phyloP scores from a whole-genome alignment of 2,113 vertebrate species.

The Sphyrna mokarran region DNA sequence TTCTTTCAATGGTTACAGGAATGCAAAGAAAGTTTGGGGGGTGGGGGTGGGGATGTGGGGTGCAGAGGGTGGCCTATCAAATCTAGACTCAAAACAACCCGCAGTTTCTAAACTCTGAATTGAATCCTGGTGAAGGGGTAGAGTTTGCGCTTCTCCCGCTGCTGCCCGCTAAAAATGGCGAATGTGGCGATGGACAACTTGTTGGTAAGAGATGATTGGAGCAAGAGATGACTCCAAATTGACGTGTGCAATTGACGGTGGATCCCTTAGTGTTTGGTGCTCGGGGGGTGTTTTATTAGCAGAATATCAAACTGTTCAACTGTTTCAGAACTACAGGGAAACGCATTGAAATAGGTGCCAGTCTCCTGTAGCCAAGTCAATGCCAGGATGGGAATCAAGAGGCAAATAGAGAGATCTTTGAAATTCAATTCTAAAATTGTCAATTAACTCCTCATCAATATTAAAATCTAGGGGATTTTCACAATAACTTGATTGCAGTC shows the following conservation, averaged over 20 bases:
- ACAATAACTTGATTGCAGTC: no score
- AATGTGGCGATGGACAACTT: neutral
- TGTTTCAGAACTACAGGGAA: neutral
- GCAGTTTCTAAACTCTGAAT: neutral
- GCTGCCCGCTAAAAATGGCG: neutral
- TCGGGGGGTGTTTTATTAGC: neutral
- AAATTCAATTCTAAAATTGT: neutral
- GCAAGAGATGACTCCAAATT: constrained; percentile 4
- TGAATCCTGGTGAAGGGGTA: neutral
- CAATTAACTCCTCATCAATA: neutral
- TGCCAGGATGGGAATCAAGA: neutral
- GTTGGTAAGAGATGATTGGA: neutral
- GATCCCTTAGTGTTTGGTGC: neutral
- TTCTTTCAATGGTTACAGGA: neutral
- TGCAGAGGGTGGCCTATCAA: neutral
- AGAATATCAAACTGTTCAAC: neutral
- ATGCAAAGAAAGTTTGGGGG: neutral
- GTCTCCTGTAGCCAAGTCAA: neutral
- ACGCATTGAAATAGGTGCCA: neutral
- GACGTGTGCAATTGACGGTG: neutral
- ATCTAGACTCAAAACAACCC: neutral
- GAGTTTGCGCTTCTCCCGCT: neutral
- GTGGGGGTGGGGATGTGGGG: neutral
- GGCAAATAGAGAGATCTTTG: neutral
- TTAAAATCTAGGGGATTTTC: neutral